Base-by-base conservation (phyloP, 2,113 vertebrate species). In the Psilopogon haemacephalus region DNA sequence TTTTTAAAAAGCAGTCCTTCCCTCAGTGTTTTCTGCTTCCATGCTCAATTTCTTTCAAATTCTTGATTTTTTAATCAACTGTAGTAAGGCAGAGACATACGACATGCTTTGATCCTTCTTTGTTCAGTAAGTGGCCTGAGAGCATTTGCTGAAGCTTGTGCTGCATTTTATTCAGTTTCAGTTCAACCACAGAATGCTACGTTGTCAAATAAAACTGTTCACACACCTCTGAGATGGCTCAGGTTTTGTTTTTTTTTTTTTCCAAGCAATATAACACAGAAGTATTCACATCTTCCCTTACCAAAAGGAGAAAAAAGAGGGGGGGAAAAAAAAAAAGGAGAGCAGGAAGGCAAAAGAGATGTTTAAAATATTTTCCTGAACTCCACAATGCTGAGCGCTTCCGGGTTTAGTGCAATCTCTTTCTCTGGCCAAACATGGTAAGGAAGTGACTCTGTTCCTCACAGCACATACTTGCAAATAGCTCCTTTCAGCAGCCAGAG, bases 401-500 rank as follows among this genome's bases (percentile, higher is more conserved):
- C 96, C 91, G 78, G 84, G 40, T 90, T 93, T 50, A 70, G 83
- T 80, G 89, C 82, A 94, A 85, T n/a, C 67, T 92, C 80, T 38
- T 82, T 96, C 77, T 95, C 87, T 92, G 90, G 95, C 96, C 94
- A 97, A 97, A 97, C 90, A 92, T 88, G 73, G 93, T 94, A 97
- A 97, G 97, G 97, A 98, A 98, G 88, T 97, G 86, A 91, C 90
- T 97, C 58, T 90, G 64, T 87, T 97, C 96, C 74, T 69, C 75
- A 35, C 95, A 86, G 86, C 93, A 62, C 70, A 68, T 1, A 1
- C 88, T 97, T 94, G 94, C 93, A 94, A 93, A 90, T 80, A 93
- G 86, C 80, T 97, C 86, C 90, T 96, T 91, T 95, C 89, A 94
- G 91, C 91, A 90, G 84, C 64, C 1, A 4, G 87, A 96, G 97